A percentile compares a stretch with the other conserved stretches of the same genome.
Conservation (phyloP, 2,888 invertebrate species). For the Neoaliturus tenellus region DNA sequence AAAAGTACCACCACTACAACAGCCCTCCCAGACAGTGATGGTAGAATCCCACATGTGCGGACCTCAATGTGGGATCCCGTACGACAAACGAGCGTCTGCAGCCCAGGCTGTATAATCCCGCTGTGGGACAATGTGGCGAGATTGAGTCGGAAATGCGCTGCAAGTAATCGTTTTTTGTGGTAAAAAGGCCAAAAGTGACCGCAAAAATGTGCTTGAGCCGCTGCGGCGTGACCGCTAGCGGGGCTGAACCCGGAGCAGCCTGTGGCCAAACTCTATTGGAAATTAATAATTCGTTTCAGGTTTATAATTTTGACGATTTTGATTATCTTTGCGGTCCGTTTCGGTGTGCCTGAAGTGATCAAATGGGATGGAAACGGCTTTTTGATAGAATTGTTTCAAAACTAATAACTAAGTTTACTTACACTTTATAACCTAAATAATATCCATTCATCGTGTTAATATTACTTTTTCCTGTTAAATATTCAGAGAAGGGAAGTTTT, state of each 20-base stretch:
- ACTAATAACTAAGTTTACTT: no score
- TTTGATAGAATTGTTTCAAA: no score
- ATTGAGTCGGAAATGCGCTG: conserved; percentile 12
- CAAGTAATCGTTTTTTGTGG: conserved; percentile 42
- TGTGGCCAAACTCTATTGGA: not conserved
- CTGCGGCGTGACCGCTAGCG: not conserved
- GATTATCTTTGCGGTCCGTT: not conserved
- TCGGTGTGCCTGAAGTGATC: no score
- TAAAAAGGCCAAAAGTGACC: conserved; percentile 42
- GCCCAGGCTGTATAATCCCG: not conserved
- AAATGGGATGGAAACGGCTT: no score
- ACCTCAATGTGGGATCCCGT: not conserved
- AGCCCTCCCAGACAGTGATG: no score
- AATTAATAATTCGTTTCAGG: not conserved
- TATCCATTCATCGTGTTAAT: no score
- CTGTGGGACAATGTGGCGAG: not conserved
- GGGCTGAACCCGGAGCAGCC: not conserved
- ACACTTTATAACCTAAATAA: no score
- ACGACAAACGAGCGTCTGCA: not conserved
- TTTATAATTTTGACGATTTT: not conserved
- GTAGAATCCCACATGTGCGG: not conserved
- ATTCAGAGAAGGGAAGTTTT: no score
- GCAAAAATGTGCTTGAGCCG: not conserved
- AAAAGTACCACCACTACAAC: no score
- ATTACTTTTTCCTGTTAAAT: no score